Conservation (phyloP, 1,140 invertebrate genomes). For the Drosophila ficusphila region DNA sequence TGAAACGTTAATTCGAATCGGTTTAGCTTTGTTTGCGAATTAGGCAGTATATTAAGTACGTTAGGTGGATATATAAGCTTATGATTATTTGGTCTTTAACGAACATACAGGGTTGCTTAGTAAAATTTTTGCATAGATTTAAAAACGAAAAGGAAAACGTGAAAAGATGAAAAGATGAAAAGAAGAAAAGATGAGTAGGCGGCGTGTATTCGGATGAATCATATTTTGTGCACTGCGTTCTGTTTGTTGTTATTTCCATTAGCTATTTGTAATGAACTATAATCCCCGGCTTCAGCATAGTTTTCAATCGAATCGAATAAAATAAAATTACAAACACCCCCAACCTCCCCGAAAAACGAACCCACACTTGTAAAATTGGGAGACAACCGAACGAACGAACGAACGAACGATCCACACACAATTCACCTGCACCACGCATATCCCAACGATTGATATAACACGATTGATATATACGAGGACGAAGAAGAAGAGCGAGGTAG, state of each 20-base stretch:
- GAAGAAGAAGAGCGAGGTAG: background rate
- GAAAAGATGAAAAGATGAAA: too few species aligned
- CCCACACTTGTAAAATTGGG: conserved; percentile 13
- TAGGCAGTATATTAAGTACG: conserved; percentile 35
- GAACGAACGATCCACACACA: conserved; percentile 47
- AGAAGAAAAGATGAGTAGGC: background rate
- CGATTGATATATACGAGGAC: conserved; percentile 21
- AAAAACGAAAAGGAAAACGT: conserved; percentile 14
- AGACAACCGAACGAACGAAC: conserved; percentile 27
- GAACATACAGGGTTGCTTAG: conserved; percentile 81
- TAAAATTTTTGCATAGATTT: conserved; percentile 78
- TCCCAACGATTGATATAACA: conserved; percentile 68
- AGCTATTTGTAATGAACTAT: conserved; percentile 34
- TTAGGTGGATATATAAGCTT: conserved; percentile 61
- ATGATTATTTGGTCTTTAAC: conserved; percentile 61
- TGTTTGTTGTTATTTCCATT: conserved; percentile 62
- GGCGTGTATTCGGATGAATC: conserved; percentile 34
- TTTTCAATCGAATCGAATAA: conserved; percentile 32
- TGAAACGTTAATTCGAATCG: conserved; percentile 1
- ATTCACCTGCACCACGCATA: conserved; percentile 78
- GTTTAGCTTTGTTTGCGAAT: conserved; percentile 30
- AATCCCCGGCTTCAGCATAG: conserved; percentile 30
- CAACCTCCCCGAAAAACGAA: conserved; percentile 2
- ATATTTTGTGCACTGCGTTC: conserved; percentile 61
- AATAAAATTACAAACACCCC: background rate